Evolutionary conservation across 1,140 invertebrate genomes (phyloP), one percentile per base, ranked within the genome.

Genomic region (Agrilus planipennis): DNA sequence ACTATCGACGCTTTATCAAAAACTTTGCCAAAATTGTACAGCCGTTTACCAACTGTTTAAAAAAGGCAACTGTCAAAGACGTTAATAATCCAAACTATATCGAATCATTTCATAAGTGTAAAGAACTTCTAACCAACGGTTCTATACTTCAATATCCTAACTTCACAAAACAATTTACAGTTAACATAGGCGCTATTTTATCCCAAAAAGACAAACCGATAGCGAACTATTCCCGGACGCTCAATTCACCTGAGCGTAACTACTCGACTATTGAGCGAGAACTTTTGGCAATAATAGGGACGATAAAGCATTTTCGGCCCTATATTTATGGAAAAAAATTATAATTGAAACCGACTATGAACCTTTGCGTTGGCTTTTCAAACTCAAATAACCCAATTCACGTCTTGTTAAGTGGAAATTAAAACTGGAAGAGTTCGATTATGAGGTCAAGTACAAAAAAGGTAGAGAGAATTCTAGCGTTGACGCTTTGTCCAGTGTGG

Each of bases 221-320:
- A 4, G 51, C 52, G 1, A 57, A 47, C 30, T 46, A 46, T 7
- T 52, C 44, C 4, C 32, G 47, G 2, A 48, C 51, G 6, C 20
- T 59, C 1, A 29, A 47, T 11, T 50, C 45, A 18, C 40, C 45
- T 0, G 50, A 58, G 46, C 7, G 38, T 29, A 67, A 69, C 25
- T 71, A 68, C 39, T 45, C 46, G 0, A 52, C 55, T 4, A 67
- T 63, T 2, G 64, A 74, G 49, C 47, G 54, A 37, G 70, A 73
- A 59, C 60, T 58, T 34, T 45, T 71, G 15, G 64, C 63, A 0
- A 49, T 71, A 10, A 20, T 72, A 0, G 55, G 53, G 44, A 54
- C 55, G 4, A 51, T 72, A 2, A 49, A 66, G 37, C 56, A 65
- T 38, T 67, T 65, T 44, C 23, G 53, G 16, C 46, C 47, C 15